Base-by-base conservation (phyloP, 2,797 vertebrate species). In the Falco cherrug region DNA sequence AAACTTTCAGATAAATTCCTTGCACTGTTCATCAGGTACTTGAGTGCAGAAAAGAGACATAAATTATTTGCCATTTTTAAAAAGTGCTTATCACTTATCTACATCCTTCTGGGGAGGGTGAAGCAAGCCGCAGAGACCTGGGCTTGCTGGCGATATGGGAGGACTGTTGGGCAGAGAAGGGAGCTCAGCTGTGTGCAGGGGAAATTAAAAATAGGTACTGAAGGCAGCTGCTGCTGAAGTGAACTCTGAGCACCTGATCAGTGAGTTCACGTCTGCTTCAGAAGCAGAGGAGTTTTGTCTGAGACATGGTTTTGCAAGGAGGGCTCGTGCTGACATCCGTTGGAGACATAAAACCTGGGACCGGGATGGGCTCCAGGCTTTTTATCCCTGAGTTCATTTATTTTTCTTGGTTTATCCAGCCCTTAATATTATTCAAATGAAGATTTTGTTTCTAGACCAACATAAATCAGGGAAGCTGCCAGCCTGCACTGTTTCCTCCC, bases 371-470 rank as follows among this genome's bases (percentile, higher is more conserved):
- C n/a, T 80, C 92, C 92, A 94, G 90, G 60, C 87, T 84, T 89
- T 79, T 91, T 63, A 87, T 86, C 79, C 95, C 73, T 83, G 83
- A 90, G 39, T 96, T 91, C 47, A 88, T 92, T 80, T 90, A n/a
- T 96, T 95, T 94, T 39, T 59, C 83, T 91, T 94, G 96, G 85
- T 84, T 93, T 95, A 39, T 91, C 82, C 35, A 3, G 13, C 51
- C 47, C 41, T 77, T 69, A 24, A 10, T 57, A 39, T 69, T 73
- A 79, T 17, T 93, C 35, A 51, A 51, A 39, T 11, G 64, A 35
- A 41, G 68, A 18, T 91, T 93, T 93, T 82, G 31, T 80, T 90
- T 76, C 64, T 70, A 29, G 60, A 61, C 76, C 67, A 16, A 33
- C 67, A 59, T 69, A 74, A 37, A 15, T 26, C 65, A 50, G 93